Evolutionary conservation across 1,140 invertebrate species (phyloP).

Genomic region (Atta cephalotes): DNA sequence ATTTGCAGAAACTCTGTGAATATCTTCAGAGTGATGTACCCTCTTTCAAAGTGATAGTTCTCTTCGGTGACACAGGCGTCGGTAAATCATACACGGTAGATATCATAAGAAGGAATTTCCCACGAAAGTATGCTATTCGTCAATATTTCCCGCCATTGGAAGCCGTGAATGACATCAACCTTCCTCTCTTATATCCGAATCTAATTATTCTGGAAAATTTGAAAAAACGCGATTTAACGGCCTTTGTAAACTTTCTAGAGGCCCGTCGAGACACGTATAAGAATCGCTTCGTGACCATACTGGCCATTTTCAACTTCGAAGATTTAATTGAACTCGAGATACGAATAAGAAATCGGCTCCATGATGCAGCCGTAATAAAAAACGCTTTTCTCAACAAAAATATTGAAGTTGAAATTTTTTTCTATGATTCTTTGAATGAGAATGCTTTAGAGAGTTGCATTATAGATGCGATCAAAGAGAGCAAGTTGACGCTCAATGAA

Average conservation of each 20-base stretch:
- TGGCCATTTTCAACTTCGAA: constrained; percentile 80
- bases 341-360: too few relatives aligned
- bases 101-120: constrained; percentile 80
- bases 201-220: constrained; percentile 82
- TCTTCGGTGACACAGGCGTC: constrained; percentile 83
- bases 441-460: constrained; percentile 79
- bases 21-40: constrained; percentile 26
- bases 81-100: constrained; percentile 82
- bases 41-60: constrained; percentile 66
- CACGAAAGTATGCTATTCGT: constrained; percentile 63
- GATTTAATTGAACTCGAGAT: too few relatives aligned
- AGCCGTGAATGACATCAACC: constrained; percentile 49
- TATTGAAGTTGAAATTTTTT: constrained; percentile 70
- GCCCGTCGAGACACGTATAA: constrained; percentile 56
- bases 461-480: constrained; percentile 71
- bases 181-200: constrained; percentile 75
- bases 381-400: constrained; percentile 62
- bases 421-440: constrained; percentile 70
- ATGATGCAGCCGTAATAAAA: too few relatives aligned
- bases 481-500: constrained; percentile 64
- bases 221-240: constrained; percentile 67
- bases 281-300: constrained; percentile 73
- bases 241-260: constrained; percentile 65
- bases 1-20: constrained; percentile 43
- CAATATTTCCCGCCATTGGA: constrained; percentile 69